Conservation (phyloP, 2,113 vertebrate genomes). For the Malurus melanocephalus region DNA sequence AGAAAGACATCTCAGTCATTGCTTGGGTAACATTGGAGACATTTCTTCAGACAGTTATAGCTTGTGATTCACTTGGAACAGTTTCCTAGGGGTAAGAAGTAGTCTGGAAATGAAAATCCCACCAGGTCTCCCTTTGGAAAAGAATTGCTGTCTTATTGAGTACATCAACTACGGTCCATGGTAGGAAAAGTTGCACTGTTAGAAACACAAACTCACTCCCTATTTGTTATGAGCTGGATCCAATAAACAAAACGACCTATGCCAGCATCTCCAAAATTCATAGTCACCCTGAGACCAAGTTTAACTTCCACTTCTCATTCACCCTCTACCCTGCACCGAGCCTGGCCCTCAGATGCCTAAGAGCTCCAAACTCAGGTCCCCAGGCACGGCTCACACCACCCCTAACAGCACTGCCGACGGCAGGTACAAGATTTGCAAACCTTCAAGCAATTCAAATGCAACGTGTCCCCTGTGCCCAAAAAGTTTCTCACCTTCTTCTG, state of each 20-base stretch:
- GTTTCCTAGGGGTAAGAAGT: constrained; percentile 39
- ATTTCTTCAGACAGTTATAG: constrained; percentile 31
- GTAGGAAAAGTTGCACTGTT: constrained; percentile 11
- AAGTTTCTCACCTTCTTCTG: constrained; percentile 20
- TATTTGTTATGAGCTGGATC: constrained; percentile 40
- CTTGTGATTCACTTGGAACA: constrained; percentile 38
- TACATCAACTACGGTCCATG: not conserved
- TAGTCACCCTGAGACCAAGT: constrained; percentile 31
- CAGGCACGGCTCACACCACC: not conserved
- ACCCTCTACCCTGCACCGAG: not conserved
- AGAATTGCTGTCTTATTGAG: not conserved
- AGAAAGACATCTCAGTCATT: constrained; percentile 38
- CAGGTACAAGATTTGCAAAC: constrained; percentile 1
- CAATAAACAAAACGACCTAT: constrained; percentile 29
- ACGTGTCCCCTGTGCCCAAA: not conserved
- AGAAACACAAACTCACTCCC: constrained; percentile 50
- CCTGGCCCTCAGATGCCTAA: not conserved
- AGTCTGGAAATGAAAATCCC: constrained; percentile 26
- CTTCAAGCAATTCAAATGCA: constrained; percentile 25
- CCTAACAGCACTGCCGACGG: not conserved
- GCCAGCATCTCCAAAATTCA: constrained; percentile 39
- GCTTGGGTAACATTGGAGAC: constrained; percentile 38
- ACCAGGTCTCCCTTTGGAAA: constrained; percentile 14
- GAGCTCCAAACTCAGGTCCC: not conserved
- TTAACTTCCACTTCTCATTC: constrained; percentile 1